Conservation (phyloP, 2,888 invertebrate species). For the Phrixothrix hirtus region DNA sequence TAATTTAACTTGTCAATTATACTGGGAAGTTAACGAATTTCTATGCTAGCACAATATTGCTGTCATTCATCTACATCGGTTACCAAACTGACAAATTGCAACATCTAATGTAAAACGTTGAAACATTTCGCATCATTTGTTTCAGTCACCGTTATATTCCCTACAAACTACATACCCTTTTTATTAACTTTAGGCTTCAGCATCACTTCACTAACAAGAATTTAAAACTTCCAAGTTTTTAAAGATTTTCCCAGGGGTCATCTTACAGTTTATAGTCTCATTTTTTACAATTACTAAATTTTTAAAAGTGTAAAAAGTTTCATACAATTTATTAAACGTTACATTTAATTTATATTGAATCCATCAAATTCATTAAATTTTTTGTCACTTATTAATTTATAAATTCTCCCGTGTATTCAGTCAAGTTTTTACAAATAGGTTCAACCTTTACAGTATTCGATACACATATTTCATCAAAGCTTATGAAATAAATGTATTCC, state of each 20-base stretch:
- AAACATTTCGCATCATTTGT: slow-evolving; percentile 25
- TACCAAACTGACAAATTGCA: slow-evolving; percentile 28
- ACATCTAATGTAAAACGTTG: slow-evolving; percentile 26
- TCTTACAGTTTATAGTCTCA: not conserved
- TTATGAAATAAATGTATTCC: too few relatives aligned
- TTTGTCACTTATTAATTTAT: too few relatives aligned
- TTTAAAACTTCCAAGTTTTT: slow-evolving; percentile 10
- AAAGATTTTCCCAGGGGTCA: slow-evolving; percentile 2
- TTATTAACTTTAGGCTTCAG: slow-evolving; percentile 13
- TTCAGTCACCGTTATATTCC: slow-evolving; percentile 11
- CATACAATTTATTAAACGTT: not conserved
- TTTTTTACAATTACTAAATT: slow-evolving; percentile 2
- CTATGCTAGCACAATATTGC: slow-evolving; percentile 24
- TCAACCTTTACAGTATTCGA: too few relatives aligned
- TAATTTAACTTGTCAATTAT: slow-evolving; percentile 20
- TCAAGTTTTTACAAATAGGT: too few relatives aligned
- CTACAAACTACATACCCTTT: slow-evolving; percentile 3
- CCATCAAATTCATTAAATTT: too few relatives aligned
- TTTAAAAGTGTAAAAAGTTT: not conserved
- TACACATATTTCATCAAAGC: too few relatives aligned
- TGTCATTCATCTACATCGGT: slow-evolving; percentile 28
- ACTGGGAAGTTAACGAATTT: slow-evolving; percentile 22
- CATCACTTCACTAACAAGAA: slow-evolving; percentile 12
- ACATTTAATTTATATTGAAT: too few relatives aligned
- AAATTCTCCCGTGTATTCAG: too few relatives aligned